Conservation (phyloP, 2,888 invertebrate genomes). For the Adela reaumurella region DNA sequence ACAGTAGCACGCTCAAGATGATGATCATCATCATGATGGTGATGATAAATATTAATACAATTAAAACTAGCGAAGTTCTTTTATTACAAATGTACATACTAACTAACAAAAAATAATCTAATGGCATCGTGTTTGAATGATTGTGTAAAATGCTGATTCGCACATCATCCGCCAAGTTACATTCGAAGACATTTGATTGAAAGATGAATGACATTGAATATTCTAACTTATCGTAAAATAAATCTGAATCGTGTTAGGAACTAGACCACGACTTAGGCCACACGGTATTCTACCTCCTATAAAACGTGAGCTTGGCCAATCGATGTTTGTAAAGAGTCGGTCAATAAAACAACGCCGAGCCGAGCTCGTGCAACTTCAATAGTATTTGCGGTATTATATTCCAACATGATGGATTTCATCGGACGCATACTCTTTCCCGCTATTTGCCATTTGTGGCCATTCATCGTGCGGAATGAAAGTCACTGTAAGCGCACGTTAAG, state of each 20-base stretch:
- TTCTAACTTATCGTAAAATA: background rate
- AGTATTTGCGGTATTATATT: background rate
- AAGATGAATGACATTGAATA: background rate
- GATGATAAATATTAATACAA: too few relatives aligned
- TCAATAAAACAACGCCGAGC: background rate
- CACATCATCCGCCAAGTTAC: too few relatives aligned
- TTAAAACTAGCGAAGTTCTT: too few relatives aligned
- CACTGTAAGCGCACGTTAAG: background rate
- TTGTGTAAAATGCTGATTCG: too few relatives aligned
- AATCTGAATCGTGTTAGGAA: background rate
- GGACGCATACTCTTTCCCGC: too few relatives aligned
- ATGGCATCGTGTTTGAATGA: too few relatives aligned
- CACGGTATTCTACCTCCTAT: background rate
- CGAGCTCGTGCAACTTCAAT: background rate
- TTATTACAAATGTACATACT: too few relatives aligned
- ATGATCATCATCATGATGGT: too few relatives aligned
- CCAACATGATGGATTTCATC: background rate
- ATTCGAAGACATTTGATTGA: too few relatives aligned
- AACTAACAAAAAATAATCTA: too few relatives aligned
- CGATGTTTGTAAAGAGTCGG: background rate
- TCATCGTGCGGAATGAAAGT: background rate
- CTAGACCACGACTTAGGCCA: background rate
- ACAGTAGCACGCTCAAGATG: too few relatives aligned
- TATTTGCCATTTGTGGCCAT: background rate
- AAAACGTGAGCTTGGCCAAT: background rate